A percentile compares a stretch with the other conserved stretches of the same genome.
Conservation (phyloP, 1,140 invertebrate genomes). For the Mesaphorura yosii region DNA sequence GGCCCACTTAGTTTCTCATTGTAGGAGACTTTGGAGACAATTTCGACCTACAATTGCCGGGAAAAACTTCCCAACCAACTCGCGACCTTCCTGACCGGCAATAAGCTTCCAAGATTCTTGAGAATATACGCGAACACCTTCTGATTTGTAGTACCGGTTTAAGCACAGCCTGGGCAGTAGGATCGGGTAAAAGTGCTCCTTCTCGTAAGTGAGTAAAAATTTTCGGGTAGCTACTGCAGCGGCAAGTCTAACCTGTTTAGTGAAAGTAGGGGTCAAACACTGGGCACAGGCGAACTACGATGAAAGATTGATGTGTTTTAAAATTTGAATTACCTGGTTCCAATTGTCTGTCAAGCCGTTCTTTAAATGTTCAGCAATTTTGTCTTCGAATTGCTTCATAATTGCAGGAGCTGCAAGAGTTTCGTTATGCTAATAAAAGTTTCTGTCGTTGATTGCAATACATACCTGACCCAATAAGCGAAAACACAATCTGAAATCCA, state of each 20-base stretch:
- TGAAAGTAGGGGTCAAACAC: slow-evolving; percentile 9
- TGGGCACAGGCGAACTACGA: no score
- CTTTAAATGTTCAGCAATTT: slow-evolving; percentile 39
- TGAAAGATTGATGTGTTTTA: background rate
- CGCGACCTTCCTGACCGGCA: slow-evolving; percentile 39
- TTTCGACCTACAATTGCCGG: slow-evolving; percentile 37
- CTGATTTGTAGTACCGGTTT: slow-evolving; percentile 47
- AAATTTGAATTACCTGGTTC: slow-evolving; percentile 38
- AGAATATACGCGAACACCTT: slow-evolving; percentile 46
- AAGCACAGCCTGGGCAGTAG: slow-evolving; percentile 46
- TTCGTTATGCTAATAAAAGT: background rate
- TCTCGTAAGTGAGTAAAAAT: slow-evolving; percentile 40
- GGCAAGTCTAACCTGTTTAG: slow-evolving; percentile 41
- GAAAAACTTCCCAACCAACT: slow-evolving; percentile 44
- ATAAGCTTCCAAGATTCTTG: slow-evolving; percentile 47
- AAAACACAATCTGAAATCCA: slow-evolving; percentile 43
- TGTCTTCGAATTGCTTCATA: slow-evolving; percentile 37
- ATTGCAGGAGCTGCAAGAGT: slow-evolving; percentile 25
- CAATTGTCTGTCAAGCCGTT: slow-evolving; percentile 45
- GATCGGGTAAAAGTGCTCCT: slow-evolving; percentile 40
- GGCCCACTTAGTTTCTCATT: background rate
- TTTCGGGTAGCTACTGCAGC: slow-evolving; percentile 44
- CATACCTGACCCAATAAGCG: slow-evolving; percentile 40
- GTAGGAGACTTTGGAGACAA: no score
- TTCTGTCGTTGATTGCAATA: slow-evolving; percentile 13